Evolutionary conservation across 2,113 vertebrate species (phyloP).

Genomic region (Pangasianodon gigas): DNA sequence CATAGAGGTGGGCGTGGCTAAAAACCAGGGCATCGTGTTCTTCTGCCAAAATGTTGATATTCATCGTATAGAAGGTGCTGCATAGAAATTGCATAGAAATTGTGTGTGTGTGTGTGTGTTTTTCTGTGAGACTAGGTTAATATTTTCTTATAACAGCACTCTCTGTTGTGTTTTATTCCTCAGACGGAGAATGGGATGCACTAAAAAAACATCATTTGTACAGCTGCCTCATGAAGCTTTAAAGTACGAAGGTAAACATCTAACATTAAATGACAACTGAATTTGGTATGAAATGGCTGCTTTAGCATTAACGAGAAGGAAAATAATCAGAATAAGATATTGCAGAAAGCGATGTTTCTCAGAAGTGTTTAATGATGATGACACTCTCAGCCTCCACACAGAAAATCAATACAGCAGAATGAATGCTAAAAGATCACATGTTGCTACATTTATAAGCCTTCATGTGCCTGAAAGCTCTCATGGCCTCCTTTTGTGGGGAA

Average conservation of each 20-base stretch:
- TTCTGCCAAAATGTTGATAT: background rate
- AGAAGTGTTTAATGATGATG: background rate
- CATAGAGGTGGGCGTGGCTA: background rate
- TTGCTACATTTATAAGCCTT: constrained; percentile 25
- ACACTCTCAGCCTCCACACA: background rate
- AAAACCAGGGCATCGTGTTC: background rate
- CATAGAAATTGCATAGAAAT: background rate
- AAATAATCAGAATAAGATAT: background rate
- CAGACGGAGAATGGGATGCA: background rate
- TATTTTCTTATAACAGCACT: background rate
- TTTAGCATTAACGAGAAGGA: background rate
- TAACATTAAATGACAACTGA: background rate
- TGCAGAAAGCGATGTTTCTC: background rate
- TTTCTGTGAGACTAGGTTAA: background rate
- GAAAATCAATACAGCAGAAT: background rate
- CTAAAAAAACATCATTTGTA: background rate
- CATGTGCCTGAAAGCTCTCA: background rate
- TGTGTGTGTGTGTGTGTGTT: background rate
- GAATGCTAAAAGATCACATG: background rate
- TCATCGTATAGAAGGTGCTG: background rate
- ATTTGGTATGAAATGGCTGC: background rate
- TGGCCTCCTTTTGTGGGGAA: background rate
- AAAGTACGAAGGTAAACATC: background rate
- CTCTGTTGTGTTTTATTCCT: background rate
- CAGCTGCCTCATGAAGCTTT: background rate